phyloP scores from a whole-genome alignment of 35 echinoderm and acorn worm genomes.

The Stichopus chloronotus region DNA sequence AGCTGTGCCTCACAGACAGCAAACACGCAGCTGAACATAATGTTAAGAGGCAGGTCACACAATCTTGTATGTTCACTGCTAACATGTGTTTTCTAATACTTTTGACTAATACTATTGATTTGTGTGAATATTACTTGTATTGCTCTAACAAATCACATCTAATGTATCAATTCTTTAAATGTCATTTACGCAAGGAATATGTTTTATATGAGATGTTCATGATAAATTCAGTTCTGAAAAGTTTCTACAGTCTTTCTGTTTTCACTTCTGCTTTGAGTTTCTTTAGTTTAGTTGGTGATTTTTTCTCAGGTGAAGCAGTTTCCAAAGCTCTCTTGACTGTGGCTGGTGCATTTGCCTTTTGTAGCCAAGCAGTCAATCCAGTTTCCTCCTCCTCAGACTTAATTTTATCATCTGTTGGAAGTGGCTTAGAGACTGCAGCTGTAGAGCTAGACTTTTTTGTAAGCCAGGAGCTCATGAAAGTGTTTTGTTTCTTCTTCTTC shows the following conservation, averaged over 20 bases:
- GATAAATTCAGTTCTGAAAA: neutral
- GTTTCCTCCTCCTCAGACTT: constrained; percentile 19
- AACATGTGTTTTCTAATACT: too few species aligned
- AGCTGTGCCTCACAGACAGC: too few species aligned
- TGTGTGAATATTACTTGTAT: too few species aligned
- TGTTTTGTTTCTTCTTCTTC: constrained; percentile 33
- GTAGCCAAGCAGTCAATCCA: constrained; percentile 31
- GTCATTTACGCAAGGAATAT: too few species aligned
- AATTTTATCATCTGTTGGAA: neutral
- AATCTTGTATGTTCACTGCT: too few species aligned
- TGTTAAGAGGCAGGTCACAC: too few species aligned
- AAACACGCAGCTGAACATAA: too few species aligned
- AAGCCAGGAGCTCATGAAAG: constrained; percentile 36
- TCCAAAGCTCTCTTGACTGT: constrained; percentile 29
- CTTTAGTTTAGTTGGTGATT: neutral
- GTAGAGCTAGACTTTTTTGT: neutral
- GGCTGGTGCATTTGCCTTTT: constrained; percentile 25
- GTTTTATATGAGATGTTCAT: neutral
- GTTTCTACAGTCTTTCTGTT: neutral
- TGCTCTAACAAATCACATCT: too few species aligned
- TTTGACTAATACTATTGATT: too few species aligned
- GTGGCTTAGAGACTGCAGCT: neutral
- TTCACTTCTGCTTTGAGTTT: constrained; percentile 15
- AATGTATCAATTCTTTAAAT: too few species aligned
- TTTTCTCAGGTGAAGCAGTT: constrained; percentile 30